Base-by-base conservation (phyloP, 2,888 invertebrate genomes). In the Stenchaetothrips biformis region DNA sequence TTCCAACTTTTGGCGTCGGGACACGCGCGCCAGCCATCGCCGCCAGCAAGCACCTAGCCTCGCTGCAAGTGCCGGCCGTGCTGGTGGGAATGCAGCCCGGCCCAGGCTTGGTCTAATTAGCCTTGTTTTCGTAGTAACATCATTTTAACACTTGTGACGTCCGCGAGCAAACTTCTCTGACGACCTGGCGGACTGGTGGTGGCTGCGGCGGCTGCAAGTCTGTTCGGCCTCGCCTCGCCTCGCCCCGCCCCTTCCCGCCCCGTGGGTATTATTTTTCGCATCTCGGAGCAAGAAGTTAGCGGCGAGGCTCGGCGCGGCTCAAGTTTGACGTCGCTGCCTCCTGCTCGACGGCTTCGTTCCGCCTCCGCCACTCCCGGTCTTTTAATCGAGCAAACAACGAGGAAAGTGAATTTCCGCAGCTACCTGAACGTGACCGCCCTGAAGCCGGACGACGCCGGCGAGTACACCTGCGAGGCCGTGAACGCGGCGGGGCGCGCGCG, bases 401-500 rank as follows among this genome's bases (percentile, higher is more conserved):
- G 2, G 37, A 37, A 37, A 37, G 2, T 37, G 37, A 37, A 37
- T 37, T 37, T 37, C 37, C 37, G 21, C 67, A 85, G 85, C 79
- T 84, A 85, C 82, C 85, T 85, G 80, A 84, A 84, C 81, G 84
- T 85, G 79, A 83, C 84, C n/a, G 82, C 83, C 8, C 83, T 84
- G 9, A 82, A 82, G 48, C 82, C 84, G 7, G 84, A 86, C 80
- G 88, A 88, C 82, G 88, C 88, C 16, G 83, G 83, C 48, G 81
- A 80, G 74, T 82, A 82, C 79, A 81, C 81, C 74, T 83, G 83
- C 79, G 77, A 82, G 25, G 83, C 83, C 7, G 80, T 81, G 21
- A 83, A 83, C 80, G 81, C 82, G 16, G 81, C 82, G 47, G 83
- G 3, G 86, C 67, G 67, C 25, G 67, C 67, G 21, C 6, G 6